Base-by-base conservation (phyloP, 1,140 invertebrate species). In the Bombyx mori region DNA sequence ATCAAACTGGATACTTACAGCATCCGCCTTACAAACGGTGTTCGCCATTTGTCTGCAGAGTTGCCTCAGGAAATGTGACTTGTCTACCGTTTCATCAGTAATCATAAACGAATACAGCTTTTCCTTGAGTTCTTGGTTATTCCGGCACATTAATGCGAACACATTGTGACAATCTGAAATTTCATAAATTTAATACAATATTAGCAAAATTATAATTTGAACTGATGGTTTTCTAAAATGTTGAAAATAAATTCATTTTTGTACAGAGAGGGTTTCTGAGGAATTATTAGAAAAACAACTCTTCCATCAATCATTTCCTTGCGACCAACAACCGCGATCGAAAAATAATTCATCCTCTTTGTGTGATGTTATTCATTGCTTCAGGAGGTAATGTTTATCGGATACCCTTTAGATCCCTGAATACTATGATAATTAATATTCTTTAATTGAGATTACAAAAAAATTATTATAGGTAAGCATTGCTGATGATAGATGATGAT, bases 11-110 rank as follows among this genome's bases (percentile, higher is more conserved):
- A 47, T 61, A 90, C 92, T 89, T 88, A 95, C 94, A 66, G 93
- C 91, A 89, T 96, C 94, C 63, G 94, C 91, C 84, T 93, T 93
- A 83, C 94, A 95, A 65, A 94, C 92, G 60, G 94, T 94, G 72
- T 94, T 94, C n/a, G 94, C 94, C 90, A 97, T 95, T 82, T 96
- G 94, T 71, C 95, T 91, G 77, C 95, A 97, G 44, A 98, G 88
- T 53, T 91, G 92, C 63, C 92, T 92, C 56, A 98, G 89, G 81
- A 97, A 96, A 64, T 91, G 90, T 18, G 89, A 87, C 83, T 98
- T 98, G 76, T 95, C 92, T 44, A 92, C 90, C 53, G 94, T 91
- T 58, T 95, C 95, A 66, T 95, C 93, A 7, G 91, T 91, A 68
- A 97, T 92, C 65, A 93, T 93, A 81, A 98, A 98, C 8, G 94